phyloP scores from a whole-genome alignment of 2,888 invertebrate genomes.

The Tupiocoris notatus region DNA sequence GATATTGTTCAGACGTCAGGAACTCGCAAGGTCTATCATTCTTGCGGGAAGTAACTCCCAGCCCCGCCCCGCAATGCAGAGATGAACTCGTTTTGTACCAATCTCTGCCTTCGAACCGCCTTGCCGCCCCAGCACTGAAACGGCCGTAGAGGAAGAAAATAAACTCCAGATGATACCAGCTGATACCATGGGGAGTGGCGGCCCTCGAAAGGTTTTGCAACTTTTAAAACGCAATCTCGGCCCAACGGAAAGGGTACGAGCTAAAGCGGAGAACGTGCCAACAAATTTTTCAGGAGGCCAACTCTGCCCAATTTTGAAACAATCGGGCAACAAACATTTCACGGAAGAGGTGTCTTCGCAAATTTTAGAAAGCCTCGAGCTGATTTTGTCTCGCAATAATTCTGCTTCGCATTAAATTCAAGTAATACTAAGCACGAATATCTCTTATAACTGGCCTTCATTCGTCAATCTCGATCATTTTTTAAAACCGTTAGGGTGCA shows the following conservation, averaged over 20 bases:
- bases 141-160: not conserved
- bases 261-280: not conserved
- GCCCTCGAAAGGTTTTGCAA: not conserved
- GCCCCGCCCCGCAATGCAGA: not conserved
- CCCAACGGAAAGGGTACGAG: not conserved
- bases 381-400: too few relatives aligned
- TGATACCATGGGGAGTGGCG: not conserved
- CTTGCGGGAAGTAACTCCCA: too few relatives aligned
- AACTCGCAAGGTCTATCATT: too few relatives aligned
- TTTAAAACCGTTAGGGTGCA: too few relatives aligned
- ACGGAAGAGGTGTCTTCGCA: too few relatives aligned
- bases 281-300: not conserved
- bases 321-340: not conserved
- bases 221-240: not conserved
- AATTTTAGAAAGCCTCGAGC: too few relatives aligned
- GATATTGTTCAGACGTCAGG: too few relatives aligned
- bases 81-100: not conserved
- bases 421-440: too few relatives aligned
- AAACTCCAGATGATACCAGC: not conserved
- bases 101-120: not conserved
- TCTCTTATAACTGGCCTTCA: too few relatives aligned
- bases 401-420: too few relatives aligned
- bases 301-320: not conserved
- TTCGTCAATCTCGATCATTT: too few relatives aligned
- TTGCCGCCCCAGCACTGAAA: not conserved